These are phyloP conservation scores for Penaeus japonicus DNA, from an alignment of 1,140 invertebrate genomes.

Conservation along the genomic window DNA sequence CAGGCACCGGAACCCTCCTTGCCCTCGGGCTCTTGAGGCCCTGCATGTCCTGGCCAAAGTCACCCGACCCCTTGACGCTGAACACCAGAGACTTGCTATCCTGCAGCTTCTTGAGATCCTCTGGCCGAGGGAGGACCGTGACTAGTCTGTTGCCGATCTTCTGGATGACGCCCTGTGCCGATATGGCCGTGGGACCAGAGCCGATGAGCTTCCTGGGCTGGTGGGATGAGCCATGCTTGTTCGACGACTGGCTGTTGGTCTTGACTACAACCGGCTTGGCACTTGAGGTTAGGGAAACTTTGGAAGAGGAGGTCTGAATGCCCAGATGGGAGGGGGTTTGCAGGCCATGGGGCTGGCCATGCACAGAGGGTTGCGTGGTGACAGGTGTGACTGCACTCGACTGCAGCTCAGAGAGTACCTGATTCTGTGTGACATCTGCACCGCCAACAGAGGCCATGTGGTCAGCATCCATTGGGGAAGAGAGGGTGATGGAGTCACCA, in stretches of 20 bases:
- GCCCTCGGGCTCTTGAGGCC: conserved; percentile 31
- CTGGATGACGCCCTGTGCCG: conserved; percentile 56
- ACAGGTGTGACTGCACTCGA: neutral
- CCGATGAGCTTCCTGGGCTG: conserved; percentile 47
- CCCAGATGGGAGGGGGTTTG: neutral
- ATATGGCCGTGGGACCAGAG: conserved; percentile 54
- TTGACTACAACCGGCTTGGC: conserved; percentile 24
- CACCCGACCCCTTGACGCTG: conserved; percentile 47
- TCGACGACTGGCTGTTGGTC: neutral
- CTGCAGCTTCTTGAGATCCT: conserved; percentile 53
- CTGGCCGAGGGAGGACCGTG: conserved; percentile 56
- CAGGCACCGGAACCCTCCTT: conserved; percentile 47
- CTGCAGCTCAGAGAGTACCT: conserved; percentile 36
- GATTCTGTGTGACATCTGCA: conserved; percentile 16
- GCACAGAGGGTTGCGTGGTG: neutral
- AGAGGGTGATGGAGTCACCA: conserved; percentile 30
- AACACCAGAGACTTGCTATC: conserved; percentile 54
- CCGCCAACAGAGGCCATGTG: conserved; percentile 1
- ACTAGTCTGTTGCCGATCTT: conserved; percentile 56
- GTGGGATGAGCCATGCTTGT: neutral
- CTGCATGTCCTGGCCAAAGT: neutral
- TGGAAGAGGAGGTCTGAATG: neutral
- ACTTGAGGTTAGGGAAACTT: neutral
- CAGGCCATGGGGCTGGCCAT: neutral
- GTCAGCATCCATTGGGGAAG: conserved; percentile 25